A percentile compares a stretch with the other conserved stretches of the same genome.
Conservation (phyloP, 2,797 vertebrate genomes). For the Octomys mimax region DNA sequence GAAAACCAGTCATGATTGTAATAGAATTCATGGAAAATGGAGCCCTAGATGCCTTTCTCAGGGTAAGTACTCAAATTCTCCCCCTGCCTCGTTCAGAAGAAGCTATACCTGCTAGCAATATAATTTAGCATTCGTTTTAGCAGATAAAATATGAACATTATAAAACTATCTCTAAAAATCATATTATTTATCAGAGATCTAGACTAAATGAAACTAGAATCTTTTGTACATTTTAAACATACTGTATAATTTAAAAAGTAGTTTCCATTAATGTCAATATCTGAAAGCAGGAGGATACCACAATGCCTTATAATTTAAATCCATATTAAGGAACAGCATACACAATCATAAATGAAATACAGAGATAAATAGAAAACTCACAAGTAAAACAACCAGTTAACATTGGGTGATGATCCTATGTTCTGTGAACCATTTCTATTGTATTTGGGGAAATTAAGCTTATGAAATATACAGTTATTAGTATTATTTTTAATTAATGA, state of each 20-base stretch:
- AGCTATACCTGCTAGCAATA: not conserved
- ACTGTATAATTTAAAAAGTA: conserved; percentile 45
- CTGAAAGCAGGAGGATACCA: conserved; percentile 46
- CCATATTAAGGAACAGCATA: not conserved
- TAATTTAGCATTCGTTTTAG: not conserved
- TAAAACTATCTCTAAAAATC: conserved; percentile 74
- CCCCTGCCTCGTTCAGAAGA: not conserved
- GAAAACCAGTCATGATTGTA: conserved; percentile 99
- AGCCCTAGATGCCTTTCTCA: conserved; percentile 98
- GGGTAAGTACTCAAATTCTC: conserved; percentile 91
- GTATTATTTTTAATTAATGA: conserved; percentile 25
- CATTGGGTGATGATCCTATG: not conserved
- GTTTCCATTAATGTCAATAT: conserved; percentile 61
- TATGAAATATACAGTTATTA: not conserved
- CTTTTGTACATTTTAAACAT: conserved; percentile 69
- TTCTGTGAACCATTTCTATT: not conserved
- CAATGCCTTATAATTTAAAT: conserved; percentile 45
- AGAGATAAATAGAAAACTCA: conserved; percentile 13
- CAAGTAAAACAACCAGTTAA: not conserved
- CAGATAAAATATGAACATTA: conserved; percentile 60
- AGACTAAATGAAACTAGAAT: conserved; percentile 58
- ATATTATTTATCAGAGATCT: conserved; percentile 73
- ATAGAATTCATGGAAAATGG: conserved; percentile 99
- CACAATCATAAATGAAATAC: conserved; percentile 35
- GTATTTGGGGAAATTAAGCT: not conserved